Evolutionary conservation across 2,113 vertebrate species (phyloP), one percentile per base, ranked within the genome.

Genomic region (Phalacrocorax pelagicus): DNA sequence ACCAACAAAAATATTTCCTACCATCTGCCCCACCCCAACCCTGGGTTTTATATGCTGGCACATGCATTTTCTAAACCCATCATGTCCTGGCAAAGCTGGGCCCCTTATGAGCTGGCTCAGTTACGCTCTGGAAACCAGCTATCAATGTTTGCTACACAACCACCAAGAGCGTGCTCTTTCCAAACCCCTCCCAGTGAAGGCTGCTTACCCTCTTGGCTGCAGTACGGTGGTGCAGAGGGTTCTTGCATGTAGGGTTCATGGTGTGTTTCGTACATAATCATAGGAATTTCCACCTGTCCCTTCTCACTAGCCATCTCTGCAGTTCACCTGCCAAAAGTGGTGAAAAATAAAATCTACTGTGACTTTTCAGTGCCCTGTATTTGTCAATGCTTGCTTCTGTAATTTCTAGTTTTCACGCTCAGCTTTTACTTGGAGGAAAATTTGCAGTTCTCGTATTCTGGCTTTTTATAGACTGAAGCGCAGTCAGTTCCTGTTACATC

Each of bases 291-390:
- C 44, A 11, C 62, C 0, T 2, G 3, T 2, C 26, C 34, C 77
- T 96, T 97, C 87, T 94, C 88, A 2, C 38, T 72, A 0, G 90
- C 5, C 97, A 97, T 97, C 80, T 19, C 84, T 2, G 38, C 57
- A 0, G 55, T 66, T 61, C 40, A 5, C 93, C 97, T 97, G 85
- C 21, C 47, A 14, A 38, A 70, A n/a, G 23, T 6, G 51, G 29
- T 0, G 4, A 26, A 59, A 12, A 51, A 7, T 6, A 2, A 84
- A 63, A 32, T 11, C 34, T n/a, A 0, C 52, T 17, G 12, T 3
- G 29, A 5, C 14, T 46, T 85, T 26, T 16, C 44, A 14, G 3
- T 57, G 58, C 70, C 46, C 70, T 30, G 15, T 3, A 0, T 15
- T 19, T 61, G 36, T 16, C 54, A 29, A 0, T 2, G 40, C 12